Percentiles rank a stretch among this genome's conserved stretches.
These are phyloP conservation scores for Gallinago solitaria DNA, from an alignment of 2,797 vertebrate genomes.

Conservation along the genomic window DNA sequence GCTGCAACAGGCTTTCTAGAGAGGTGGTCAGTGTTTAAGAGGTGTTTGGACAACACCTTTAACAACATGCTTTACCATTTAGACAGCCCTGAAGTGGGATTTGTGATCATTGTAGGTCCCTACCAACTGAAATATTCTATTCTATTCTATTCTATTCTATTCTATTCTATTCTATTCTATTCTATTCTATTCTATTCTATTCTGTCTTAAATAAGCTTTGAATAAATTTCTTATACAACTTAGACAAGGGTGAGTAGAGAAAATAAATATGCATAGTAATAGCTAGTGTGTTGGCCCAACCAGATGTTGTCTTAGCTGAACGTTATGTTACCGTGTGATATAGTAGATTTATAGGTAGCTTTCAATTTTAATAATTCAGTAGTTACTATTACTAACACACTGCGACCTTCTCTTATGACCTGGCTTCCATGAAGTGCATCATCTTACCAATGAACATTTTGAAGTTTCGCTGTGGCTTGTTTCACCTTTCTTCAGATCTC, in stretches of 20 bases:
- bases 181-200: too few species aligned
- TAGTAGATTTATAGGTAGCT: not conserved
- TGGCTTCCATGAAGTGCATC: not conserved
- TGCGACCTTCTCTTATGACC: not conserved
- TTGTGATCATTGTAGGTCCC: not conserved
- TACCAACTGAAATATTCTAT: not conserved
- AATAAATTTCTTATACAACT: not conserved
- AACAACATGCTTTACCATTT: not conserved
- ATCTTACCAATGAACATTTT: not conserved
- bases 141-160: too few species aligned
- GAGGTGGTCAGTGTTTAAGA: not conserved
- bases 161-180: too few species aligned
- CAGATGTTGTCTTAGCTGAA: not conserved
- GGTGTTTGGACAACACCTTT: not conserved
- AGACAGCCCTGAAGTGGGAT: not conserved
- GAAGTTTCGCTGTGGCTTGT: not conserved
- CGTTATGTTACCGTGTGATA: not conserved
- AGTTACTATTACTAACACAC: not conserved
- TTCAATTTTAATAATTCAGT: conserved; percentile 18
- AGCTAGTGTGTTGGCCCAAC: not conserved
- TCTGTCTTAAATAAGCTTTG: not conserved
- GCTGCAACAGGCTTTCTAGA: not conserved
- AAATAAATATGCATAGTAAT: not conserved
- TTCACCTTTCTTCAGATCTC: not conserved
- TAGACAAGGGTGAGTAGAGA: not conserved